Percentiles rank a stretch among this genome's conserved stretches.
These are phyloP conservation scores for Scaptomyza tumidula DNA, from an alignment of 2,888 invertebrate species.

Conservation along the genomic window DNA sequence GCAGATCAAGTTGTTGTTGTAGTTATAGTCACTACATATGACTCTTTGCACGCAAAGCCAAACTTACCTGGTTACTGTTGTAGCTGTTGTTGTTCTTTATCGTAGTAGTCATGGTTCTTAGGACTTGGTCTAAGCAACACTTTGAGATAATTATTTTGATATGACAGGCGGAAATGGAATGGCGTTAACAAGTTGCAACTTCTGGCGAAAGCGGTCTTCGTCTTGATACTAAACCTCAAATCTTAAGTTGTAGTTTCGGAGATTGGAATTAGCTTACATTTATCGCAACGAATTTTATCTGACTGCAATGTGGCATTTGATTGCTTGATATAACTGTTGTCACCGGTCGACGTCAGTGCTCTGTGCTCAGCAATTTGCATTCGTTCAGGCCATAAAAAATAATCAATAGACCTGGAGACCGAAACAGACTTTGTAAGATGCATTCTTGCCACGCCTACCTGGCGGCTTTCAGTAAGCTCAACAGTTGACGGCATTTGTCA, in stretches of 20 bases:
- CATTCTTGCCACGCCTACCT: background rate
- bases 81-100: conserved; percentile 35
- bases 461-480: conserved; percentile 28
- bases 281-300: conserved; percentile 64
- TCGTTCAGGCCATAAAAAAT: conserved; percentile 38
- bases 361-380: conserved; percentile 27
- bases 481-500: conserved; percentile 63
- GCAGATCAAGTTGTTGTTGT: conserved; percentile 64
- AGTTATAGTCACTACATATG: conserved; percentile 21
- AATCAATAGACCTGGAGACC: conserved; percentile 15
- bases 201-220: conserved; percentile 31
- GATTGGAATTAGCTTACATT: conserved; percentile 41
- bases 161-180: conserved; percentile 82
- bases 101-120: conserved; percentile 44
- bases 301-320: conserved; percentile 60
- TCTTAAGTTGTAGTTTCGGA: conserved; percentile 35
- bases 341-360: background rate
- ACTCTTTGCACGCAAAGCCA: conserved; percentile 62
- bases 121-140: conserved; percentile 60
- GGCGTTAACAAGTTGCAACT: conserved; percentile 75
- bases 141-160: conserved; percentile 81
- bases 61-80: conserved; percentile 35
- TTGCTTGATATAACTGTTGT: conserved; percentile 47
- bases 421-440: conserved; percentile 1
- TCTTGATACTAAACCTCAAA: conserved; percentile 35